A percentile compares a stretch with the other conserved stretches of the same genome.
These are phyloP conservation scores for Zaprionus tsacasi DNA, from an alignment of 1,140 invertebrate species.

Conservation along the genomic window DNA sequence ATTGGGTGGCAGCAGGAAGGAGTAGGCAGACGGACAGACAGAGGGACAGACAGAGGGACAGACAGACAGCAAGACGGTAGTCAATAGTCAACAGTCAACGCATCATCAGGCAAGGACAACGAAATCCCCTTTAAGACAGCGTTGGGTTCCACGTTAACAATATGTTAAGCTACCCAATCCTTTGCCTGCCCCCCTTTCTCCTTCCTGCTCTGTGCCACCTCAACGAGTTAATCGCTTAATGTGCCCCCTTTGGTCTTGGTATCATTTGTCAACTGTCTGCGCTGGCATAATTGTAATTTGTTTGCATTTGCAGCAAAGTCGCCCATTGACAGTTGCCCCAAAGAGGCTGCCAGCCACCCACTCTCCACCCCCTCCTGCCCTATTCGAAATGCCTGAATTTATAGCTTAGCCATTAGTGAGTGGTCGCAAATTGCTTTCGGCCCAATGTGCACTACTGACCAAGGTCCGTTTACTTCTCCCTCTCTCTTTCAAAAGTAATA, in stretches of 20 bases:
- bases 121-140: slow-evolving; percentile 77
- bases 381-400: slow-evolving; percentile 62
- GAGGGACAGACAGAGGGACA: background rate
- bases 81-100: slow-evolving; percentile 48
- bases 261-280: slow-evolving; percentile 78
- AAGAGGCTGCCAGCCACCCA: background rate
- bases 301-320: slow-evolving; percentile 62
- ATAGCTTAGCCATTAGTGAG: slow-evolving; percentile 62
- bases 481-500: slow-evolving; percentile 60
- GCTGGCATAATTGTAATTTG: slow-evolving; percentile 75
- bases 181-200: background rate
- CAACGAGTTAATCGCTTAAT: slow-evolving; percentile 82
- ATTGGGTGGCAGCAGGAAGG: slow-evolving; percentile 43
- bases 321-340: slow-evolving; percentile 50
- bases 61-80: background rate
- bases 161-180: slow-evolving; percentile 71
- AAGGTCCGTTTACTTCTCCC: slow-evolving; percentile 6
- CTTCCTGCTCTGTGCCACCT: background rate
- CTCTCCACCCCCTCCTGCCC: slow-evolving; percentile 3
- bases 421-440: slow-evolving; percentile 65
- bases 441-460: slow-evolving; percentile 70
- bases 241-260: slow-evolving; percentile 40
- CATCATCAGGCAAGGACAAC: slow-evolving; percentile 79
- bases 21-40: background rate
- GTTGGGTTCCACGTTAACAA: slow-evolving; percentile 69